These are phyloP conservation scores for Carassius gibelio DNA, from an alignment of 2,113 vertebrate species.

Conservation along the genomic window DNA sequence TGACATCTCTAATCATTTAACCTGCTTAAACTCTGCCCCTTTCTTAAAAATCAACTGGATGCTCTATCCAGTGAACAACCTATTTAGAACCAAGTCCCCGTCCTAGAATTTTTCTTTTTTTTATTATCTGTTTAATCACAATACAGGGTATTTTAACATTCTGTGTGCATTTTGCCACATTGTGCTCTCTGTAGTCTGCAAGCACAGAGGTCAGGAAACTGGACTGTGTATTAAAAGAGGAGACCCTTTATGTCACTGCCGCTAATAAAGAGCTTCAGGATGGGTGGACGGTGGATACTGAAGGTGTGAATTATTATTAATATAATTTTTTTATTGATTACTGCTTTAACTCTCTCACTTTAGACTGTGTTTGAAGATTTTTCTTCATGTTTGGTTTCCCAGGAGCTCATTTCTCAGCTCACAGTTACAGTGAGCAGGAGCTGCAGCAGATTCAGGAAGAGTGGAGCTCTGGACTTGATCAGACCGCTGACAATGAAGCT, in stretches of 20 bases:
- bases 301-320: slow-evolving; percentile 59
- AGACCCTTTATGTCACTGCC: slow-evolving; percentile 57
- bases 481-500: slow-evolving; percentile 57
- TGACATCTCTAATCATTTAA: neutral
- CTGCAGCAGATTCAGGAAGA: slow-evolving; percentile 66
- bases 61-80: neutral
- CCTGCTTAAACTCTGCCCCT: neutral
- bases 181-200: slow-evolving; percentile 54
- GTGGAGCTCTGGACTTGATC: slow-evolving; percentile 66
- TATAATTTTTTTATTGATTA: neutral
- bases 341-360: neutral
- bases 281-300: slow-evolving; percentile 65
- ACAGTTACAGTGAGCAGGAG: slow-evolving; percentile 67
- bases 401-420: slow-evolving; percentile 63
- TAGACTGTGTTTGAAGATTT: neutral
- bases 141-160: neutral
- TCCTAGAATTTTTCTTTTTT: neutral
- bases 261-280: slow-evolving; percentile 56
- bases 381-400: neutral
- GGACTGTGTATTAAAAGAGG: slow-evolving; percentile 69
- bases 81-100: neutral
- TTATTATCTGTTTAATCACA: neutral
- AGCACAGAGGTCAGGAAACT: slow-evolving; percentile 59
- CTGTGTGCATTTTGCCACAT: neutral
- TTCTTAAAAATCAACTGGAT: neutral